Percentiles rank a stretch among this genome's conserved stretches.
These are phyloP conservation scores for Dendrocopos noguchii DNA, from an alignment of 2,113 vertebrate species.

Conservation along the genomic window DNA sequence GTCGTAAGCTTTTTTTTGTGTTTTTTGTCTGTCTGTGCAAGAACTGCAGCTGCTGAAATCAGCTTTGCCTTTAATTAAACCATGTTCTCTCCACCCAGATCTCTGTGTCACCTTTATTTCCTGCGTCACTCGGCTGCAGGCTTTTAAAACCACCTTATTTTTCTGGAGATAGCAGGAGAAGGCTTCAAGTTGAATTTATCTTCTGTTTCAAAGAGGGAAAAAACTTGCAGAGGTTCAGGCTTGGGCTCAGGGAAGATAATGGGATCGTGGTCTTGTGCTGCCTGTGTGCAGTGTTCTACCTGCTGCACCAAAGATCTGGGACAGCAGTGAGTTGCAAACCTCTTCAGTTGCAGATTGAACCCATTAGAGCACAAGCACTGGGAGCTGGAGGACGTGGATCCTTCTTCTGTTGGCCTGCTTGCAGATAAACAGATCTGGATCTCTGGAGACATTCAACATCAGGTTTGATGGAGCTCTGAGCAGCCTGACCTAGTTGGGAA, in stretches of 20 bases:
- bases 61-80: conserved; percentile 93
- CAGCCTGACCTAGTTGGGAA: no score
- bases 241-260: not conserved
- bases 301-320: not conserved
- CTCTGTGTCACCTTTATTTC: conserved; percentile 58
- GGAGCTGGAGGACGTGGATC: not conserved
- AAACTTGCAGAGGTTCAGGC: not conserved
- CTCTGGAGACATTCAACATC: no score
- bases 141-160: not conserved
- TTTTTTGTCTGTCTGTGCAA: conserved; percentile 85
- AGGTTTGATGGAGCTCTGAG: no score
- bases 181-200: not conserved
- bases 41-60: conserved; percentile 89
- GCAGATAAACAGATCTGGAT: no score
- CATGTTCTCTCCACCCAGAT: conserved; percentile 85
- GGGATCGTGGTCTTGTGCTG: not conserved
- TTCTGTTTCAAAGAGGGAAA: not conserved
- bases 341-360: not conserved
- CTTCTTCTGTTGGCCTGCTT: not conserved
- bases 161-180: not conserved
- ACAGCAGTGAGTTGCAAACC: not conserved
- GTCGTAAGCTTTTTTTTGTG: conserved; percentile 83
- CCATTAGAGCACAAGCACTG: not conserved
- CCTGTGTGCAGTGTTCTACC: not conserved
- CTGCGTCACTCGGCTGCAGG: not conserved